A percentile compares a stretch with the other conserved stretches of the same genome.
These are phyloP conservation scores for Sebastes miniatus DNA, from an alignment of 2,797 vertebrate genomes.

Conservation along the genomic window DNA sequence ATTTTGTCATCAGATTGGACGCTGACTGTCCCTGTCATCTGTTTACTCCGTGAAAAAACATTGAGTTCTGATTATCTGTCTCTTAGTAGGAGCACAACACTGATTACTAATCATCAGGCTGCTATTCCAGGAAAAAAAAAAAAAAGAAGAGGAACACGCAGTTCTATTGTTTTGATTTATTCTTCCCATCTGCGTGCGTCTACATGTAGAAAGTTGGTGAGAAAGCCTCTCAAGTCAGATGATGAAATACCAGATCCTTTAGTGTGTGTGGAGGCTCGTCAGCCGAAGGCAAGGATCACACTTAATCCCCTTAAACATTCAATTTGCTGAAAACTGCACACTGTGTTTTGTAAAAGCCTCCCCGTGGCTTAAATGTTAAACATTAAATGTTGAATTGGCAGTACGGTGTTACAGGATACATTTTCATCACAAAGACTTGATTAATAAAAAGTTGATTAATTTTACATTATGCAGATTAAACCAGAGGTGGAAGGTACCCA, in stretches of 20 bases:
- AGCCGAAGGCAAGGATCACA: constrained; percentile 32
- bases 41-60: constrained; percentile 49
- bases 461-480: constrained; percentile 8
- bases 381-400: background rate
- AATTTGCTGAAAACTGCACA: constrained; percentile 36
- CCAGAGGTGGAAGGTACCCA: background rate
- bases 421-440: constrained; percentile 18
- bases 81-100: constrained; percentile 53
- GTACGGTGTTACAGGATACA: background rate
- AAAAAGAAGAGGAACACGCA: constrained; percentile 16
- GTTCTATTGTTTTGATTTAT: constrained; percentile 48
- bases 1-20: constrained; percentile 59
- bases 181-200: constrained; percentile 39
- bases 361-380: constrained; percentile 6
- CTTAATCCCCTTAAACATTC: constrained; percentile 47
- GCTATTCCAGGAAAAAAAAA: constrained; percentile 29
- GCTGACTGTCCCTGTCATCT: constrained; percentile 64
- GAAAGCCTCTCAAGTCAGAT: constrained; percentile 17
- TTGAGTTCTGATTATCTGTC: constrained; percentile 59
- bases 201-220: constrained; percentile 15
- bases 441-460: constrained; percentile 4
- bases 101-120: constrained; percentile 71
- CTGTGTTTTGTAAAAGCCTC: background rate
- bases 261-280: constrained; percentile 1
- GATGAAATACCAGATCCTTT: constrained; percentile 4